Conservation (phyloP, 2,888 invertebrate genomes). For the Lasioglossum calceatum region DNA sequence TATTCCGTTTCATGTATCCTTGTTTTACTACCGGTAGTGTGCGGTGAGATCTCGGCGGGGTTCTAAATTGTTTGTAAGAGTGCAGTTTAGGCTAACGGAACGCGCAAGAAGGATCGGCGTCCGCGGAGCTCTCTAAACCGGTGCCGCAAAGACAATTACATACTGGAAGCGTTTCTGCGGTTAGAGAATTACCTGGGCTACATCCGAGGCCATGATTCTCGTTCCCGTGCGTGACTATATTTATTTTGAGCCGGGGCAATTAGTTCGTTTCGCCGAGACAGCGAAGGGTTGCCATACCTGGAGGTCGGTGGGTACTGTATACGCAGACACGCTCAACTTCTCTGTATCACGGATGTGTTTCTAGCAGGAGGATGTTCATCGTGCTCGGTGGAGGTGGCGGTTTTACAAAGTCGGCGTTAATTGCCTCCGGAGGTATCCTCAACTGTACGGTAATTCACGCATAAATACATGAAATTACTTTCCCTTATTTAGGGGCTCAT, state of each 20-base stretch:
- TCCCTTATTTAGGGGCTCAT: constrained; percentile 84
- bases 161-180: constrained; percentile 47
- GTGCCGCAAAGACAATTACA: constrained; percentile 35
- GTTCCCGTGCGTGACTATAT: constrained; percentile 65
- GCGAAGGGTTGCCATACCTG: constrained; percentile 66
- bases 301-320: constrained; percentile 45
- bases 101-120: neutral
- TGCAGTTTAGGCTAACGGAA: neutral
- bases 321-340: constrained; percentile 36
- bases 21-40: neutral
- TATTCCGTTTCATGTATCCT: too few relatives aligned
- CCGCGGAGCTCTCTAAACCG: constrained; percentile 6
- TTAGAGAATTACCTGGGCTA: constrained; percentile 53
- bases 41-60: neutral
- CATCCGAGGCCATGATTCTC: constrained; percentile 50
- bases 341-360: constrained; percentile 53
- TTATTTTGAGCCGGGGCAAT: constrained; percentile 74
- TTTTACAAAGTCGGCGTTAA: constrained; percentile 82
- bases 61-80: neutral
- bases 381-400: constrained; percentile 69
- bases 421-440: constrained; percentile 80
- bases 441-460: constrained; percentile 80
- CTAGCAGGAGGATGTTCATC: constrained; percentile 63
- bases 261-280: constrained; percentile 69
- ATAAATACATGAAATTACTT: constrained; percentile 84